A percentile compares a stretch with the other conserved stretches of the same genome.
These are phyloP conservation scores for Philereme transversata DNA, from an alignment of 2,888 invertebrate species.

Conservation along the genomic window DNA sequence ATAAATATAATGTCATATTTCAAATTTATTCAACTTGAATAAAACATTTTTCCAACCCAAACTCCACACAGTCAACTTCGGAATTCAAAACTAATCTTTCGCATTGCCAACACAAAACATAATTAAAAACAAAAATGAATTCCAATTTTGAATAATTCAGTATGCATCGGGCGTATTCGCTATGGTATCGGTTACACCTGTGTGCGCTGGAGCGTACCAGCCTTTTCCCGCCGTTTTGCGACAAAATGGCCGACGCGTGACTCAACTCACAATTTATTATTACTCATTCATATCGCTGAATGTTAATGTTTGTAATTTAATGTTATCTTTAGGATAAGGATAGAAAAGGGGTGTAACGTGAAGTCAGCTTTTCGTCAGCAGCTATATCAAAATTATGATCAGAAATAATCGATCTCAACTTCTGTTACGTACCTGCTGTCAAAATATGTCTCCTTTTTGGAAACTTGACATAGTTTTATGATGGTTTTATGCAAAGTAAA, in stretches of 20 bases:
- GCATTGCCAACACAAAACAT: constrained; percentile 14
- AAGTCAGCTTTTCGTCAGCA: neutral
- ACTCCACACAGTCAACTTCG: neutral
- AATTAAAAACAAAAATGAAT: constrained; percentile 34
- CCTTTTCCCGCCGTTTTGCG: constrained; percentile 69
- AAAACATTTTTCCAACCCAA: neutral
- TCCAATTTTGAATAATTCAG: constrained; percentile 46
- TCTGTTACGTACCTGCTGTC: too few relatives aligned
- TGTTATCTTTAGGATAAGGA: constrained; percentile 5
- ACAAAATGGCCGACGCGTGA: constrained; percentile 80
- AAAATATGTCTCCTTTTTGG: too few relatives aligned
- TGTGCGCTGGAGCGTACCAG: constrained; percentile 57
- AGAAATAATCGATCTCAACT: too few relatives aligned
- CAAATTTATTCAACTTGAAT: neutral
- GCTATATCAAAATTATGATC: too few relatives aligned
- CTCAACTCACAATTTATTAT: constrained; percentile 52
- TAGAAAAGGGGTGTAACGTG: neutral
- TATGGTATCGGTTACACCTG: constrained; percentile 65
- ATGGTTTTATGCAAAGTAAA: too few relatives aligned
- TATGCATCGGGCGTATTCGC: constrained; percentile 43
- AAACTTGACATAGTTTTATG: too few relatives aligned
- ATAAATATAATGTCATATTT: too few relatives aligned
- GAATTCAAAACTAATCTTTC: constrained; percentile 9
- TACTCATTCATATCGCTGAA: constrained; percentile 51
- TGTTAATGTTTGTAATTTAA: constrained; percentile 31